Conservation (phyloP, 2,888 invertebrate genomes). For the Cerastoderma edule region DNA sequence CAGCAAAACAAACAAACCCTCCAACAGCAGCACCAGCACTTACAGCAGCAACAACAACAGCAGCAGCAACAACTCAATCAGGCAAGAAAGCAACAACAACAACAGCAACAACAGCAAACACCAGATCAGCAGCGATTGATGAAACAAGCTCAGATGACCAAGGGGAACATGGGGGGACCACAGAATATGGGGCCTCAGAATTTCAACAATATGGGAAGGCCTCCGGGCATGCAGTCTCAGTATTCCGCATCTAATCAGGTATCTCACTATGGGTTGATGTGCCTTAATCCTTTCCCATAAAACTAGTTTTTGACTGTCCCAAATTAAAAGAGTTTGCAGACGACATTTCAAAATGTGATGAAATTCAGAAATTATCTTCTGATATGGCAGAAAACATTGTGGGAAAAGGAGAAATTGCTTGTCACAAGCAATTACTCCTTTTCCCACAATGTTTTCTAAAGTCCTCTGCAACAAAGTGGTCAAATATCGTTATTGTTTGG, state of each 20-base stretch:
- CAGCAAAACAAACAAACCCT: constrained; percentile 24
- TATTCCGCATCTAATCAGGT: constrained; percentile 26
- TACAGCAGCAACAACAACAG: constrained; percentile 31
- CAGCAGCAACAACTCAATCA: constrained; percentile 44
- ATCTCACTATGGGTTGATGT: background rate
- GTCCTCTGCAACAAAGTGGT: too few species aligned
- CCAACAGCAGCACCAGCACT: constrained; percentile 29
- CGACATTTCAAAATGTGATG: too few species aligned
- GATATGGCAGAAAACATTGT: too few species aligned
- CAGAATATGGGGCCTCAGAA: constrained; percentile 15
- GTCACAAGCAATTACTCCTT: too few species aligned
- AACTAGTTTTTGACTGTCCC: background rate
- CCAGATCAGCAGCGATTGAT: constrained; percentile 51
- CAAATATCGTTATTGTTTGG: too few species aligned
- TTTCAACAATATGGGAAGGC: constrained; percentile 42
- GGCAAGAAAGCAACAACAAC: constrained; percentile 42
- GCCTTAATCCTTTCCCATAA: background rate
- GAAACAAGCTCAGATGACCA: constrained; percentile 38
- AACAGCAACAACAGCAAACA: constrained; percentile 44
- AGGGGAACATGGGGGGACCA: constrained; percentile 19
- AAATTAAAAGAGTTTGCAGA: background rate
- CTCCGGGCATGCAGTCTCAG: constrained; percentile 26
- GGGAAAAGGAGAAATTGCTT: too few species aligned
- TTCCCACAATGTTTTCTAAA: too few species aligned
- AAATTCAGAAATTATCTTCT: too few species aligned